Evolutionary conservation across 2,797 vertebrate genomes (phyloP).

Genomic region (Urosaurus nigricauda): DNA sequence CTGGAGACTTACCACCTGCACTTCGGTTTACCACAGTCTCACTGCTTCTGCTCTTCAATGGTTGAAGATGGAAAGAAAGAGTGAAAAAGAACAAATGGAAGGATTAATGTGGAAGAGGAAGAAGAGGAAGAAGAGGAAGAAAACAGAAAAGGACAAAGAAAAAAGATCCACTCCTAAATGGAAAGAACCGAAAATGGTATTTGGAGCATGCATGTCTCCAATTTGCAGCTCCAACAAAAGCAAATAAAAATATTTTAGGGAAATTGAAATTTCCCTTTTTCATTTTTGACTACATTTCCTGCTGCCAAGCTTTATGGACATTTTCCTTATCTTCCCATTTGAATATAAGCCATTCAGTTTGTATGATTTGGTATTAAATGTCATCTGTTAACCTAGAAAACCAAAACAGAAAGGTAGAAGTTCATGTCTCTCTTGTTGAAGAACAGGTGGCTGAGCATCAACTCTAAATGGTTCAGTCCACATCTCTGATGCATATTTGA

Average conservation of each 20-base stretch:
- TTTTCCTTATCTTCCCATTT: not conserved
- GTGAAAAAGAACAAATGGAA: not conserved
- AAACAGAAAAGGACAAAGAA: too few relatives aligned
- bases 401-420: not conserved
- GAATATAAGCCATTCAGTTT: not conserved
- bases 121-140: too few relatives aligned
- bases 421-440: fast-evolving
- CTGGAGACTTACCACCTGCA: not conserved
- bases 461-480: not conserved
- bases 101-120: fast-evolving
- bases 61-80: not conserved
- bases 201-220: not conserved
- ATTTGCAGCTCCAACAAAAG: not conserved
- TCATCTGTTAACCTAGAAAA: not conserved
- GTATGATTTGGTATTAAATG: not conserved
- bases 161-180: fast-evolving
- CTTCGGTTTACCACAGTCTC: not conserved
- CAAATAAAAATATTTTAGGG: not conserved
- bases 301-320: not conserved
- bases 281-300: not conserved
- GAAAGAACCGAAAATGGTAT: not conserved
- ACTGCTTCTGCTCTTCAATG: not conserved
- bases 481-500: not conserved
- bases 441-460: not conserved
- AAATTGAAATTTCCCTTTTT: not conserved